Conservation (phyloP, 2,888 invertebrate species). For the Lasioglossum vierecki region DNA sequence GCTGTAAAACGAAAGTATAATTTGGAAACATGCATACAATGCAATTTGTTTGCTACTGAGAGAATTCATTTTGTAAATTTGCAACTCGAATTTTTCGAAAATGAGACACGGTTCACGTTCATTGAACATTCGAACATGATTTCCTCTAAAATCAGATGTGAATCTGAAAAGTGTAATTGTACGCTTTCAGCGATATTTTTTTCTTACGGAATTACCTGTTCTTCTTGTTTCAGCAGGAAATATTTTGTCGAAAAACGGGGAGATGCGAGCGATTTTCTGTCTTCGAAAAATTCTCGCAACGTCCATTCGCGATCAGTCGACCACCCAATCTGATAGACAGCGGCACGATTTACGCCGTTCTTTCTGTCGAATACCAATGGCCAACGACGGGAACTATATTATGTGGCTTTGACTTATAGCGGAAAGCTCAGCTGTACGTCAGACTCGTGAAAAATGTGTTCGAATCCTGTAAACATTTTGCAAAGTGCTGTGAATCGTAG, state of each 20-base stretch:
- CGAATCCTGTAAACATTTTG: slow-evolving; percentile 48
- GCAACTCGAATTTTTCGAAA: not conserved
- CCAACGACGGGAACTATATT: slow-evolving; percentile 46
- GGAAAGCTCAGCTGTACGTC: not conserved
- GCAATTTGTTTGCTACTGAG: not conserved
- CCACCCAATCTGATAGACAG: slow-evolving; percentile 26
- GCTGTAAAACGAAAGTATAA: not conserved
- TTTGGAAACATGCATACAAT: too few relatives aligned
- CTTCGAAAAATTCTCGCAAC: not conserved
- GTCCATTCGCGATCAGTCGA: not conserved
- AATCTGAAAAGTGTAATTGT: not conserved
- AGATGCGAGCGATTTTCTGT: not conserved
- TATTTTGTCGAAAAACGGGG: not conserved
- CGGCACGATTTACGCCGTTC: slow-evolving; percentile 22
- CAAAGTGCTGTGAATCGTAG: slow-evolving; percentile 50
- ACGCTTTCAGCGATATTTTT: not conserved
- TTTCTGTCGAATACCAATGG: slow-evolving; percentile 44
- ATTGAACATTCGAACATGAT: not conserved
- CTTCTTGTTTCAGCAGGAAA: not conserved
- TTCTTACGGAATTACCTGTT: not conserved
- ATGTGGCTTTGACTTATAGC: slow-evolving; percentile 52
- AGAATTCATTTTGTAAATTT: not conserved
- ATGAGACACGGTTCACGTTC: accelerated
- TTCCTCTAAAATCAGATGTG: not conserved
- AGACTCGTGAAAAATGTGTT: slow-evolving; percentile 12